Percentiles rank a stretch among this genome's conserved stretches.
Evolutionary conservation across 2,797 vertebrate genomes (phyloP).

Genomic region (Mormyrus proboscirostris): DNA sequence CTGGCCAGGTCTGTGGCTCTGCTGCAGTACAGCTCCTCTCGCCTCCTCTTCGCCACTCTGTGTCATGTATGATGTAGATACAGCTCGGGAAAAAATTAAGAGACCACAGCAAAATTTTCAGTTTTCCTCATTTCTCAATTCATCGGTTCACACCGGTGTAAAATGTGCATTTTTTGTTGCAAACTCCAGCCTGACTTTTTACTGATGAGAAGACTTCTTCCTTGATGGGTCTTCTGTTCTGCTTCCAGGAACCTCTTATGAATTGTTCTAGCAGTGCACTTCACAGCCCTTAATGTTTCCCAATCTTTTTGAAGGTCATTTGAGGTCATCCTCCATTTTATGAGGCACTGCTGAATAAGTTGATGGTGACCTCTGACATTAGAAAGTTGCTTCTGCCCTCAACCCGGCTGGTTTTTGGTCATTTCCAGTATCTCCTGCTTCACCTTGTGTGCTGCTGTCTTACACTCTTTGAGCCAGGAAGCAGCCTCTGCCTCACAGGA

Average conservation of each 20-base stretch:
- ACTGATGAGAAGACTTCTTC: not conserved
- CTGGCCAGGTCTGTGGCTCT: constrained; percentile 76
- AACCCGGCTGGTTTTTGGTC: not conserved
- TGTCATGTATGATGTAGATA: not conserved
- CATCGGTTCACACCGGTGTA: not conserved
- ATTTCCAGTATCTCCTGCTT: not conserved
- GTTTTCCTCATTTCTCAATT: not conserved
- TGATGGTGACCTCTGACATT: not conserved
- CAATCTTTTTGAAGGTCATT: not conserved
- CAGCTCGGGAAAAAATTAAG: not conserved
- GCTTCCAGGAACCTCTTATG: not conserved
- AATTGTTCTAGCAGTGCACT: not conserved
- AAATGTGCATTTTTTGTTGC: not conserved
- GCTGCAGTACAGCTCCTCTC: not conserved
- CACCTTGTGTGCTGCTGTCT: not conserved
- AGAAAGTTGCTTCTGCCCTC: not conserved
- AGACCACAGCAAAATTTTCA: not conserved
- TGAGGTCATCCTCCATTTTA: not conserved
- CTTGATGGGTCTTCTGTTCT: not conserved
- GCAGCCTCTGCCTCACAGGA: not conserved
- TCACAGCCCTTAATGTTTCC: not conserved
- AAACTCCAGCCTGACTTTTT: not conserved
- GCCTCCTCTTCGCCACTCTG: not conserved
- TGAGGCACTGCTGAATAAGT: not conserved
- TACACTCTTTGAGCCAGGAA: not conserved